Percentiles rank a stretch among this genome's conserved stretches.
Evolutionary conservation across 2,888 invertebrate genomes (phyloP).

Genomic region (Eupeodes luniger): DNA sequence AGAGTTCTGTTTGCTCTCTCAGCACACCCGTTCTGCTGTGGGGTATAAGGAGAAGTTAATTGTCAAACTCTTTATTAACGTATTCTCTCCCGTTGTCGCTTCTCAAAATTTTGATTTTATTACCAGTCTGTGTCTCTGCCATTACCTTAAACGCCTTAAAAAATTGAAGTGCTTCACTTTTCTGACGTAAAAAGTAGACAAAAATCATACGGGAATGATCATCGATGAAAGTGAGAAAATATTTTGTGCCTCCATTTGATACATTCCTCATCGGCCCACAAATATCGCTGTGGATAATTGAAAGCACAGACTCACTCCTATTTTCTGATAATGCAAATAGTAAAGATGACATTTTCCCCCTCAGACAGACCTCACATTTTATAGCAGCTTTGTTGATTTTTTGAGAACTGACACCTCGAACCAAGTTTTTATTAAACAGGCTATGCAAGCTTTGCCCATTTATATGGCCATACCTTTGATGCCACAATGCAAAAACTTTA

Average conservation of each 20-base stretch:
- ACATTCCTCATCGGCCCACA: constrained; percentile 45
- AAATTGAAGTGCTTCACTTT: constrained; percentile 27
- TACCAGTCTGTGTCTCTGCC: no score
- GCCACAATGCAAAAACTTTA: constrained; percentile 28
- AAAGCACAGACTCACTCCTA: constrained; percentile 13
- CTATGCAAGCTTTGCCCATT: constrained; percentile 35
- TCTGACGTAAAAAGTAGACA: constrained; percentile 52
- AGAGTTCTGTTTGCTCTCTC: constrained; percentile 75
- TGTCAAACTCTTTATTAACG: constrained; percentile 51
- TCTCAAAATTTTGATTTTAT: no score
- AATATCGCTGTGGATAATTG: constrained; percentile 42
- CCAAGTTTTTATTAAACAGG: constrained; percentile 35
- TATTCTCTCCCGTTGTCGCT: constrained; percentile 38
- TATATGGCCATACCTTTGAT: constrained; percentile 41
- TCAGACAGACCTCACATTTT: constrained; percentile 27
- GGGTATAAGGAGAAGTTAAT: constrained; percentile 74
- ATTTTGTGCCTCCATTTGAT: constrained; percentile 44
- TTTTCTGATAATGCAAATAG: constrained; percentile 16
- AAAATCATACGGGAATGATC: constrained; percentile 46
- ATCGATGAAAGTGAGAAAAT: constrained; percentile 1
- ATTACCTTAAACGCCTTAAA: constrained; percentile 1
- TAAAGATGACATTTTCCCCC: constrained; percentile 13
- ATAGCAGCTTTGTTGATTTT: constrained; percentile 25
- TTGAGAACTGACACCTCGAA: constrained; percentile 34
- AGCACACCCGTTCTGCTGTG: constrained; percentile 78